phyloP scores from a whole-genome alignment of 2,113 vertebrate species.

The Picathartes gymnocephalus region DNA sequence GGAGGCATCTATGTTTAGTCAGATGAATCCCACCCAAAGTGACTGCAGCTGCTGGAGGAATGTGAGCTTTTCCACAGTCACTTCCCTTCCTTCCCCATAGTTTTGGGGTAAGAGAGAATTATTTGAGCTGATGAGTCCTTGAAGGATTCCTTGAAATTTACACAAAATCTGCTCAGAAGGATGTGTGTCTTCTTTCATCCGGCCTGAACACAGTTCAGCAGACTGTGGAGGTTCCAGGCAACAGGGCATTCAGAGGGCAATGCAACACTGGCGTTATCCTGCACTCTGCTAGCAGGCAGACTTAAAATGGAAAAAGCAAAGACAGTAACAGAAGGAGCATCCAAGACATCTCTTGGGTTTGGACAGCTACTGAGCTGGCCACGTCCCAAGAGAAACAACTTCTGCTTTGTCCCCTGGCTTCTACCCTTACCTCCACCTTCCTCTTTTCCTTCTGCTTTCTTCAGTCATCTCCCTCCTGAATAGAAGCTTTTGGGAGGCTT shows the following conservation, averaged over 20 bases:
- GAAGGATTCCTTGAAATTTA: constrained; percentile 34
- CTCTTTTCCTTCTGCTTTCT: constrained; percentile 29
- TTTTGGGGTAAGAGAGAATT: constrained; percentile 43
- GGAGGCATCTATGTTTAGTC: constrained; percentile 23
- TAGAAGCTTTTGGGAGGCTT: constrained; percentile 43
- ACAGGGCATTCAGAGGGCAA: not conserved
- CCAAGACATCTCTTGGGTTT: not conserved
- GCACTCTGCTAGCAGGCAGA: not conserved
- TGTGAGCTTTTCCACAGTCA: constrained; percentile 5
- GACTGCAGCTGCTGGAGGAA: constrained; percentile 49
- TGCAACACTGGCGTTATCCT: accelerated
- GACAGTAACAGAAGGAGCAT: constrained; percentile 1
- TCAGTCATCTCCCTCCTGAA: constrained; percentile 34
- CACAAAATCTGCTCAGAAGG: not conserved
- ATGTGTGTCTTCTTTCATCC: not conserved
- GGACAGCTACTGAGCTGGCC: constrained; percentile 45
- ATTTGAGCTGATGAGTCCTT: constrained; percentile 20
- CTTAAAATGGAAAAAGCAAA: not conserved
- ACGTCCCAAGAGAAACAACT: constrained; percentile 57
- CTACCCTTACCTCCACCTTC: constrained; percentile 7
- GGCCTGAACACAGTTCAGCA: not conserved
- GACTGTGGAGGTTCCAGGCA: not conserved
- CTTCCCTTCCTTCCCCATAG: constrained; percentile 32
- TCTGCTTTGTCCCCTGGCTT: not conserved
- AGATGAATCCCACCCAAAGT: constrained; percentile 46